Percentiles rank a stretch among this genome's conserved stretches.
phyloP scores from a whole-genome alignment of 2,888 invertebrate genomes.

The Amphipyra berbera region DNA sequence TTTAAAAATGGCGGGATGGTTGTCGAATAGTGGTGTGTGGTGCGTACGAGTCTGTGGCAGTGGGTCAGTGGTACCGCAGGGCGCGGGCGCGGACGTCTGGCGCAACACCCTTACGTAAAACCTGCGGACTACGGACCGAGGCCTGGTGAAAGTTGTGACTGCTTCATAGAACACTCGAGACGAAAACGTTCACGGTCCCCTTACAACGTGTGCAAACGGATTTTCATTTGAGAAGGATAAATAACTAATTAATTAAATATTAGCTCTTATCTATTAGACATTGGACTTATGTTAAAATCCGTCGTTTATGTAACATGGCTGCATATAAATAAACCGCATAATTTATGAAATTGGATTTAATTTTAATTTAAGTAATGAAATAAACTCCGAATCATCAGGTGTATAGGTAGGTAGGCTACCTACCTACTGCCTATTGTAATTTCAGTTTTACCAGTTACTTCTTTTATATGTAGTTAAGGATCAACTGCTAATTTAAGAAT shows the following conservation, averaged over 20 bases:
- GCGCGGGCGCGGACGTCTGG: constrained; percentile 81
- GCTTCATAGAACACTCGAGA: constrained; percentile 76
- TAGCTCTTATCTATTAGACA: constrained; percentile 7
- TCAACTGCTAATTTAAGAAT: not conserved
- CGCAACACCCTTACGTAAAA: constrained; percentile 89
- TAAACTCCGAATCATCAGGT: no score
- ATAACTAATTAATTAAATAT: constrained; percentile 9
- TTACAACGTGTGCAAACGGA: constrained; percentile 51
- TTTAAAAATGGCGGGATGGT: constrained; percentile 61
- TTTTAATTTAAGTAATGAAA: no score
- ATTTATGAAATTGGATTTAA: no score
- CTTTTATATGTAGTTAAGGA: no score
- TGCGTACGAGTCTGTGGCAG: constrained; percentile 78
- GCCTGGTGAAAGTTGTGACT: constrained; percentile 83
- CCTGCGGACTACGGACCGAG: constrained; percentile 73
- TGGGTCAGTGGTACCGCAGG: constrained; percentile 88
- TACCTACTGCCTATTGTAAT: no score
- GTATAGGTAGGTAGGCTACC: no score
- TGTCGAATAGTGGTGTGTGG: constrained; percentile 73
- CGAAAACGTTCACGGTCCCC: constrained; percentile 63
- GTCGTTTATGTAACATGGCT: not conserved
- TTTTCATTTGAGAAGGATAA: constrained; percentile 43
- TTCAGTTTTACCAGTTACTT: no score
- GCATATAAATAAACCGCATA: not conserved
- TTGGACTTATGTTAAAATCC: not conserved